Evolutionary conservation across 2,888 invertebrate genomes (phyloP).

Genomic region (Caenorhabditis wallacei): DNA sequence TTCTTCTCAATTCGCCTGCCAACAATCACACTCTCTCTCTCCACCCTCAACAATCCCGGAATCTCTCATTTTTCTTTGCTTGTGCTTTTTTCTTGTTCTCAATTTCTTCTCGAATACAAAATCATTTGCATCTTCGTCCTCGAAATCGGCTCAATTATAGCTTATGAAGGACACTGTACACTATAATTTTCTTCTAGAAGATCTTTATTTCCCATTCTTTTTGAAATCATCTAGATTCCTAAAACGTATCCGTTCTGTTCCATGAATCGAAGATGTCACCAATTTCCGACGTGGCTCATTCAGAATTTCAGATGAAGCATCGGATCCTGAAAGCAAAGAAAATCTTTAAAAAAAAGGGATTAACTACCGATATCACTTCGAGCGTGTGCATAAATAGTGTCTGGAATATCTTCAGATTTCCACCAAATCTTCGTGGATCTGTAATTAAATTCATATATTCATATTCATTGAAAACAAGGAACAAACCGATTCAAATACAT

Average conservation of each 20-base stretch:
- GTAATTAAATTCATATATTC: constrained; percentile 1
- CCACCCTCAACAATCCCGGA: constrained; percentile 32
- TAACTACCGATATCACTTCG: constrained; percentile 67
- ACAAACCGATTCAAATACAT: constrained; percentile 67
- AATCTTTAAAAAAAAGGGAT: background rate
- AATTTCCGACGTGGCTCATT: constrained; percentile 48
- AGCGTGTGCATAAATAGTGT: constrained; percentile 73
- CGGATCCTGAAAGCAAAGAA: constrained; percentile 27
- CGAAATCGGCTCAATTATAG: background rate
- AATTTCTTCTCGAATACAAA: constrained; percentile 19
- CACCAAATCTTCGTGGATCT: constrained; percentile 46
- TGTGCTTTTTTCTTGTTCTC: constrained; percentile 47
- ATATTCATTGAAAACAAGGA: background rate
- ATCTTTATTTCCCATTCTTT: background rate
- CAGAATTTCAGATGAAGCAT: constrained; percentile 22
- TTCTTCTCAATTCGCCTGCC: constrained; percentile 31
- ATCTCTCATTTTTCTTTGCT: constrained; percentile 44
- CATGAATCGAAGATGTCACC: constrained; percentile 63
- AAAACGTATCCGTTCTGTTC: constrained; percentile 55
- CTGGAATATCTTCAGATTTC: constrained; percentile 64
- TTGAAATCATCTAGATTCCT: constrained; percentile 45
- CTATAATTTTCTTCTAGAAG: background rate
- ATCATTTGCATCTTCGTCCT: constrained; percentile 22
- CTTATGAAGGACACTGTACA: background rate
- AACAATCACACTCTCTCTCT: constrained; percentile 31